Percentiles rank a stretch among this genome's conserved stretches.
phyloP scores from a whole-genome alignment of 2,797 vertebrate genomes.

The Cryptoblepharus egeriae region DNA sequence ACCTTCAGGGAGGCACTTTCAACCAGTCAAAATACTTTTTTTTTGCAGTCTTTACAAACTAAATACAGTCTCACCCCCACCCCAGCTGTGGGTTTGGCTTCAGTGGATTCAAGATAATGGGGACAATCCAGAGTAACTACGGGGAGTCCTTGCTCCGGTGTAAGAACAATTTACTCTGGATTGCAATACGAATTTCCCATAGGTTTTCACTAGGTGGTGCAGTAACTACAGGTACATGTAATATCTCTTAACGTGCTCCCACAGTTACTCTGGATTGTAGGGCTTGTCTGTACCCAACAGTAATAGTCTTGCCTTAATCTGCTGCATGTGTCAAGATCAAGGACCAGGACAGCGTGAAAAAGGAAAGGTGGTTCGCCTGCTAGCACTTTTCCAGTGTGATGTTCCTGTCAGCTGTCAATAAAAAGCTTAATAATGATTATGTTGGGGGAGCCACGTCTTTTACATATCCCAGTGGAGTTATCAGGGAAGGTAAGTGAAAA shows the following conservation, averaged over 20 bases:
- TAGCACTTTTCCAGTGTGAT: neutral
- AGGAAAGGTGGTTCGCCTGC: neutral
- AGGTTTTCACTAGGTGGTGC: too few species aligned
- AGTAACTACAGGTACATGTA: too few species aligned
- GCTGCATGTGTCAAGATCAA: neutral
- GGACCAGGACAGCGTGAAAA: neutral
- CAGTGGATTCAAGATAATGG: neutral
- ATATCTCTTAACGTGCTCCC: too few species aligned
- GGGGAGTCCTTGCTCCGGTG: too few species aligned
- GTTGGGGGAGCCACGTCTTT: neutral
- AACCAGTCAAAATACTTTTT: constrained; percentile 23
- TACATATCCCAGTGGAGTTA: neutral
- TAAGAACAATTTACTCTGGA: too few species aligned
- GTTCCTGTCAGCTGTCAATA: neutral
- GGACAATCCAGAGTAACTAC: too few species aligned
- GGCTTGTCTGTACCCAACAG: too few species aligned
- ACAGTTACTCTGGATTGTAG: too few species aligned
- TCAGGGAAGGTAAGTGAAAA: neutral
- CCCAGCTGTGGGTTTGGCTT: too few species aligned
- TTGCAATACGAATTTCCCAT: too few species aligned
- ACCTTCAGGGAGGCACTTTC: neutral
- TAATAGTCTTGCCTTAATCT: too few species aligned
- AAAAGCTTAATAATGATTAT: neutral
- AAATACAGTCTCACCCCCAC: too few species aligned
- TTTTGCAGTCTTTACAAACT: neutral